Conservation (phyloP, 2,113 vertebrate genomes). For the Perca fluviatilis region DNA sequence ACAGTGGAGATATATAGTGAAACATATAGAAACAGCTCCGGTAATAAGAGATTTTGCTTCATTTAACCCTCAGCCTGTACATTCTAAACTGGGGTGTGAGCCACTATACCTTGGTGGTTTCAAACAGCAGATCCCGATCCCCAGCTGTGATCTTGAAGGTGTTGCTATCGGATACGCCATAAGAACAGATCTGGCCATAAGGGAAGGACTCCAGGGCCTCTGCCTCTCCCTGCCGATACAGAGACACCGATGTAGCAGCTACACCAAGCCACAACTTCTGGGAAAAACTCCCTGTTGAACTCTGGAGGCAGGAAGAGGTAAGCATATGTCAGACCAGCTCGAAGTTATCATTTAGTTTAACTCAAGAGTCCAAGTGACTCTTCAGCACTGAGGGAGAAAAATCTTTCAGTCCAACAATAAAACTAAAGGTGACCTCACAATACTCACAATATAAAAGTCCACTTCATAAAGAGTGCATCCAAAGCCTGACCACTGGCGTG, state of each 20-base stretch:
- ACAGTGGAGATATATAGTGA: background rate
- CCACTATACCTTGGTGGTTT: constrained; percentile 90
- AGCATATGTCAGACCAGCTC: constrained; percentile 32
- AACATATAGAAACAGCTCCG: constrained; percentile 5
- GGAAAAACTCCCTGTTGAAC: constrained; percentile 84
- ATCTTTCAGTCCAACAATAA: background rate
- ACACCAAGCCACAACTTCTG: constrained; percentile 92
- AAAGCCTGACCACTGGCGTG: constrained; percentile 93
- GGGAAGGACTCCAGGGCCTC: constrained; percentile 92
- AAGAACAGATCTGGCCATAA: constrained; percentile 92
- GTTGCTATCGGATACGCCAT: constrained; percentile 89
- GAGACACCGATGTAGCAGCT: constrained; percentile 89
- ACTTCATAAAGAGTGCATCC: constrained; percentile 95
- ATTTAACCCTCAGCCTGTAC: background rate
- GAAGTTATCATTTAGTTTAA: background rate
- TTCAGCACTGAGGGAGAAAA: background rate
- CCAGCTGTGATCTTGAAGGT: constrained; percentile 91
- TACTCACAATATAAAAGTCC: constrained; percentile 92
- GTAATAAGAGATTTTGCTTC: background rate
- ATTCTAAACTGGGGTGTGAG: background rate
- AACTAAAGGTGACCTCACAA: background rate
- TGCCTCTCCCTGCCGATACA: constrained; percentile 91
- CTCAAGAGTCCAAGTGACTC: background rate
- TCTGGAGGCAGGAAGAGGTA: constrained; percentile 78
- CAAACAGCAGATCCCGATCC: constrained; percentile 90